Conservation (phyloP, 2,797 vertebrate species). For the Acipenser ruthenus region DNA sequence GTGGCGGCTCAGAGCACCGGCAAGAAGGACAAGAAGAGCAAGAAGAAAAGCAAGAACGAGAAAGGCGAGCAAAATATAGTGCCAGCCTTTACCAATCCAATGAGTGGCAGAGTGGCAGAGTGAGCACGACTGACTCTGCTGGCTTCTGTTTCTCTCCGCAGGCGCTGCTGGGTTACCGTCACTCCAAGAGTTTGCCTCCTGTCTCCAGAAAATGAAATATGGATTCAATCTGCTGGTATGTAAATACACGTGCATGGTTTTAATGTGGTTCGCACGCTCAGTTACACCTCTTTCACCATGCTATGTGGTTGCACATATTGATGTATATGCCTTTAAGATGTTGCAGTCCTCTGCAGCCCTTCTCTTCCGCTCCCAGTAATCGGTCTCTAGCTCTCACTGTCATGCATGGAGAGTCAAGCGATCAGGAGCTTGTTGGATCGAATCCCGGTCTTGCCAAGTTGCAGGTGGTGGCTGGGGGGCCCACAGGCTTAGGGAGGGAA, state of each 20-base stretch:
- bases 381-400: too few species aligned
- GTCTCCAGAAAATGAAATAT: constrained; percentile 60
- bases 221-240: constrained; percentile 63
- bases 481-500: too few species aligned
- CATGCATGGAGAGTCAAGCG: too few species aligned
- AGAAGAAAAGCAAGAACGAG: constrained; percentile 51
- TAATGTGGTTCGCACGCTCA: too few species aligned
- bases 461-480: too few species aligned
- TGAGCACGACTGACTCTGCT: constrained; percentile 1
- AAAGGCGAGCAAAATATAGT: neutral
- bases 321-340: too few species aligned
- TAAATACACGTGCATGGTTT: neutral
- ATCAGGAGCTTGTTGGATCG: too few species aligned
- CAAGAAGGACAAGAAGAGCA: constrained; percentile 43
- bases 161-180: constrained; percentile 41
- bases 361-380: too few species aligned
- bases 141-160: constrained; percentile 7
- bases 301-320: too few species aligned
- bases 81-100: neutral
- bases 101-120: neutral
- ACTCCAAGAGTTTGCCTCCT: constrained; percentile 43
- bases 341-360: too few species aligned
- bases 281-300: too few species aligned
- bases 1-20: constrained; percentile 32
- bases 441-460: too few species aligned